These are phyloP conservation scores for Pogonomyrmex californicus DNA, from an alignment of 1,140 invertebrate species.

Conservation along the genomic window DNA sequence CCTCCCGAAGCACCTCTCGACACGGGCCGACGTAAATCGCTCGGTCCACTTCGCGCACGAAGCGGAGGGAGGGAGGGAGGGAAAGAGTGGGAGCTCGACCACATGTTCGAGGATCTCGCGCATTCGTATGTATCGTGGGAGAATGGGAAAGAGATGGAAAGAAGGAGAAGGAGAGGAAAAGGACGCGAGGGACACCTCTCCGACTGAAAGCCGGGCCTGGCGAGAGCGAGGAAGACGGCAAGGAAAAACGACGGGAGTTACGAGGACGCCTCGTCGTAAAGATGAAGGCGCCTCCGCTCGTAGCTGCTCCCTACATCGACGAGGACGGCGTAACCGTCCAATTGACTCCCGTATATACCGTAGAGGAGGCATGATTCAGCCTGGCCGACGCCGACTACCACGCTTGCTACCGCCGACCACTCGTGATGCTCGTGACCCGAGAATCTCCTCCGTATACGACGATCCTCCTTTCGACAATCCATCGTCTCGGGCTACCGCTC, in stretches of 20 bases:
- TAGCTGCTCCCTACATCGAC: conserved; percentile 71
- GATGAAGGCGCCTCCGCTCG: conserved; percentile 75
- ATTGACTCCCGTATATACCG: conserved; percentile 76
- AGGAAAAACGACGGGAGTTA: conserved; percentile 66
- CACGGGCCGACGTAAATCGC: conserved; percentile 22
- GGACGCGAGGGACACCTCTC: conserved; percentile 11
- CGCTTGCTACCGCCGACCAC: conserved; percentile 71
- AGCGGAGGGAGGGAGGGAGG: not conserved
- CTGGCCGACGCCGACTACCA: conserved; percentile 71
- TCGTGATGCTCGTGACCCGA: conserved; percentile 75
- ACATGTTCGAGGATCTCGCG: not conserved
- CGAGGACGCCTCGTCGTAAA: conserved; percentile 76
- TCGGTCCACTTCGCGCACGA: conserved; percentile 27
- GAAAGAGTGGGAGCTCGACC: conserved; percentile 26
- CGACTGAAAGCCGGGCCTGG: conserved; percentile 3
- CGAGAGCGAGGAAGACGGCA: conserved; percentile 39
- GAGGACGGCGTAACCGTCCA: conserved; percentile 75
- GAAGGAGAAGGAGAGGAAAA: not conserved
- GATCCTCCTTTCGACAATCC: conserved; percentile 68
- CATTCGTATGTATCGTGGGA: conserved; percentile 37
- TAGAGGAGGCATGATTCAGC: conserved; percentile 74
- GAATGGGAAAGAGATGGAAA: not conserved
- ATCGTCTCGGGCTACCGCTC: conserved; percentile 58
- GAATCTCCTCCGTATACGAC: conserved; percentile 60
- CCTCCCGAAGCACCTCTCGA: conserved; percentile 17